Conservation (phyloP, 2,888 invertebrate genomes). For the Lycaena phlaeas region DNA sequence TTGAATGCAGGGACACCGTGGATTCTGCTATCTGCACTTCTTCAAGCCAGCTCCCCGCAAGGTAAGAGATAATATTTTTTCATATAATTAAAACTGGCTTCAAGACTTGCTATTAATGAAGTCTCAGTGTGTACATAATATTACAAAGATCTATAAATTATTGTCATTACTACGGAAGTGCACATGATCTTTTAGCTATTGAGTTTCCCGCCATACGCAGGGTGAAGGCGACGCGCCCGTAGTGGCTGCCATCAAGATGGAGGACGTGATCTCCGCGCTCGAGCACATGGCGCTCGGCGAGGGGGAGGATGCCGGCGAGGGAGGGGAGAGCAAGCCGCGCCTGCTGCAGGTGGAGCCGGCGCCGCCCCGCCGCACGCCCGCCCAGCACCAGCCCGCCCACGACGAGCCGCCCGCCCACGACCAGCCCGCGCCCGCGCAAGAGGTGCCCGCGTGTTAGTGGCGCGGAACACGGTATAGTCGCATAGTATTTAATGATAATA, state of each 20-base stretch:
- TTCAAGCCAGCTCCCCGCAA: constrained; percentile 75
- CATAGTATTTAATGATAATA: too few relatives aligned
- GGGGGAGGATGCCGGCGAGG: constrained; percentile 25
- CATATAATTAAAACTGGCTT: too few relatives aligned
- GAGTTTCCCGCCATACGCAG: constrained; percentile 24
- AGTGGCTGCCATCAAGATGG: constrained; percentile 36
- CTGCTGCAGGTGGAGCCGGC: constrained; percentile 40
- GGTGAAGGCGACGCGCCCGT: constrained; percentile 59
- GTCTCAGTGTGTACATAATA: too few relatives aligned
- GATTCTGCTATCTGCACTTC: constrained; percentile 83
- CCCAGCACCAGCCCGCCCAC: constrained; percentile 19
- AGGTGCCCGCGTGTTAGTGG: too few relatives aligned
- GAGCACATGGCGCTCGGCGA: constrained; percentile 52
- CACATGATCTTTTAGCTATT: too few relatives aligned
- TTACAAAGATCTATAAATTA: too few relatives aligned
- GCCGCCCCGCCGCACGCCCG: constrained; percentile 34
- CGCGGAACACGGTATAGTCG: too few relatives aligned
- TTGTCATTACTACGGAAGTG: too few relatives aligned
- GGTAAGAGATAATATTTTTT: too few relatives aligned
- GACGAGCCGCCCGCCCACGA: constrained; percentile 4
- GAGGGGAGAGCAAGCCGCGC: constrained; percentile 36
- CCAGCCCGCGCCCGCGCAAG: too few relatives aligned
- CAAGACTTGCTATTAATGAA: too few relatives aligned
- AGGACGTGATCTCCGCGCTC: constrained; percentile 45
- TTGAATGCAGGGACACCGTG: constrained; percentile 68